These are phyloP conservation scores for Mesocentrotus franciscanus DNA, from an alignment of 53 echinoderm and acorn worm genomes.

Conservation along the genomic window DNA sequence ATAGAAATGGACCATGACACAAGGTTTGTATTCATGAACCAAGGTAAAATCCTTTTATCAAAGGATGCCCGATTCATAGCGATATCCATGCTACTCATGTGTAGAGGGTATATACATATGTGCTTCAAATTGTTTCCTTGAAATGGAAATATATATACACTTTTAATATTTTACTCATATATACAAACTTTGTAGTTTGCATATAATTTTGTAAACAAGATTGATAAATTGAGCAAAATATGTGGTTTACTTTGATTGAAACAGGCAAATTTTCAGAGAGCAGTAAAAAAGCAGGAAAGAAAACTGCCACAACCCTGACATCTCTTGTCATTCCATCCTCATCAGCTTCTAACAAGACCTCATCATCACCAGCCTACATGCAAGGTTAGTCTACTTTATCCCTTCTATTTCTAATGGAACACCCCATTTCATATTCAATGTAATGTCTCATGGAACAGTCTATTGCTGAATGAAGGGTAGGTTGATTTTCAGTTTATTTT, in stretches of 20 bases:
- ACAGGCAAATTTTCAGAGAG: conserved; percentile 14
- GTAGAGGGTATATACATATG: neutral
- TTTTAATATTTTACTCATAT: neutral
- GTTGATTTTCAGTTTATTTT: neutral
- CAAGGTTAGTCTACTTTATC: conserved; percentile 34
- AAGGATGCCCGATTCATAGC: too few relatives aligned
- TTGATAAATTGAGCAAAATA: neutral
- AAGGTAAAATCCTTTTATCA: too few relatives aligned
- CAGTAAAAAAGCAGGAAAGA: neutral
- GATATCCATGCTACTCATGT: neutral
- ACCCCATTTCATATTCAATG: neutral
- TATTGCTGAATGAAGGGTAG: neutral
- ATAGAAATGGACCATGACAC: too few relatives aligned
- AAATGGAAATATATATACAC: neutral
- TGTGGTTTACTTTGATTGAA: neutral
- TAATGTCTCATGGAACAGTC: neutral
- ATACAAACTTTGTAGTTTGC: neutral
- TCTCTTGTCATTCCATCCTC: conserved; percentile 46
- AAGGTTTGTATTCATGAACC: too few relatives aligned
- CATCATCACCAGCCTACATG: conserved; percentile 43
- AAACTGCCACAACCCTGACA: neutral
- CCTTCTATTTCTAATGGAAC: conserved; percentile 19
- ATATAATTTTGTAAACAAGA: neutral
- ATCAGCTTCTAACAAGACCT: neutral
- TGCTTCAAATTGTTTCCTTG: neutral